Evolutionary conservation across 2,113 vertebrate genomes (phyloP).

Genomic region (Pycnonotus jocosus): DNA sequence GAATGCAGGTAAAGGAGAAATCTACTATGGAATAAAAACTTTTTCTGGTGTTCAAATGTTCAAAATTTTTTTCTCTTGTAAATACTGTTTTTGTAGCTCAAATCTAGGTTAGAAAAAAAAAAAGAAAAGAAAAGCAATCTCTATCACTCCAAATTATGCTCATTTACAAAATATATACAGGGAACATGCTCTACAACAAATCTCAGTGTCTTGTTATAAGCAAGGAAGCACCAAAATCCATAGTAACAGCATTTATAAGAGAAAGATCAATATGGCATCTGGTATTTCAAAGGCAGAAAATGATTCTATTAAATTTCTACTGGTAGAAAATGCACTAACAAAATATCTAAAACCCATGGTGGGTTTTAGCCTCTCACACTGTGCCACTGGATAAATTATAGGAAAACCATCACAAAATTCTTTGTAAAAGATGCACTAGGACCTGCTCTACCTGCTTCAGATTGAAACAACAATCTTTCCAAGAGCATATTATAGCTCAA

Average conservation of each 20-base stretch:
- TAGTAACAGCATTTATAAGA: conserved; percentile 38
- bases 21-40: background rate
- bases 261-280: conserved; percentile 37
- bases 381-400: background rate
- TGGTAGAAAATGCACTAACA: background rate
- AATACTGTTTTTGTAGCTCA: background rate
- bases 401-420: background rate
- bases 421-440: background rate
- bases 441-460: background rate
- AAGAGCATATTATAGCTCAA: background rate
- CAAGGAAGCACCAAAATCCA: conserved; percentile 36
- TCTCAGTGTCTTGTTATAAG: background rate
- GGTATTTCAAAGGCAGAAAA: conserved; percentile 47
- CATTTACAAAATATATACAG: conserved; percentile 21
- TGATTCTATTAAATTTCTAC: conserved; percentile 24
- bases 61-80: background rate
- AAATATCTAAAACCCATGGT: background rate
- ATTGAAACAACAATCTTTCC: background rate
- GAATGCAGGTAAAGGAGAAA: background rate
- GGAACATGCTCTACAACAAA: background rate
- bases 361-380: background rate
- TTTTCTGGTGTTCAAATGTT: background rate
- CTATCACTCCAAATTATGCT: background rate
- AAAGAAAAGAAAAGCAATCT: background rate
- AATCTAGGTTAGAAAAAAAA: background rate